Evolutionary conservation across 2,888 invertebrate species (phyloP).

Genomic region (Pseudococcus viburni): DNA sequence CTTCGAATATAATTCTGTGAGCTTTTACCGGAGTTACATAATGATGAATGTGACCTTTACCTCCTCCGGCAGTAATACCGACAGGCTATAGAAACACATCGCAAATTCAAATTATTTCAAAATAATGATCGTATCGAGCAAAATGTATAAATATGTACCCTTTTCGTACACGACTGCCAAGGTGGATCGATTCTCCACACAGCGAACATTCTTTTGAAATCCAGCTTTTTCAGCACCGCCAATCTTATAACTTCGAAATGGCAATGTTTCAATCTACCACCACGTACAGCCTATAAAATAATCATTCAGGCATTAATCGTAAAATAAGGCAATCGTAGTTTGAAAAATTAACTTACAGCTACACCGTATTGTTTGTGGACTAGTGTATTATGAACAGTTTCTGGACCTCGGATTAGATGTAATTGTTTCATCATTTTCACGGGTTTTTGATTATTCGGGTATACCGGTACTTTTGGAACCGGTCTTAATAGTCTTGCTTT

Average conservation of each 20-base stretch:
- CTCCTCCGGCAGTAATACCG: slow-evolving; percentile 95
- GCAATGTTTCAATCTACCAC: slow-evolving; percentile 84
- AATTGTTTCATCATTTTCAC: slow-evolving; percentile 90
- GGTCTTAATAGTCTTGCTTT: slow-evolving; percentile 75
- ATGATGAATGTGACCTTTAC: slow-evolving; percentile 94
- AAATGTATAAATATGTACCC: slow-evolving; percentile 71
- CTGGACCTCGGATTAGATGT: slow-evolving; percentile 92
- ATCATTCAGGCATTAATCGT: not conserved
- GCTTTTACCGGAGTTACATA: slow-evolving; percentile 94
- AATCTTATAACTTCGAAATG: slow-evolving; percentile 93
- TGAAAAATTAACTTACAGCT: slow-evolving; percentile 77
- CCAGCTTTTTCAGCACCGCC: slow-evolving; percentile 83
- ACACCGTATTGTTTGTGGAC: slow-evolving; percentile 94
- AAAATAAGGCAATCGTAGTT: not conserved
- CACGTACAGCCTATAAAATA: slow-evolving; percentile 80
- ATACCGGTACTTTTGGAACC: slow-evolving; percentile 82
- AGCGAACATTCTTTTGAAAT: slow-evolving; percentile 89
- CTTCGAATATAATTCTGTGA: slow-evolving; percentile 92
- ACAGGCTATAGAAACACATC: slow-evolving; percentile 76
- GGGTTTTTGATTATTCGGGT: slow-evolving; percentile 77
- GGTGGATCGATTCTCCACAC: slow-evolving; percentile 95
- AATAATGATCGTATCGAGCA: not conserved
- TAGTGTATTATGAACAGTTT: slow-evolving; percentile 85
- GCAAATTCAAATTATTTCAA: not conserved
- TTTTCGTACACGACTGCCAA: slow-evolving; percentile 95